Evolutionary conservation across 2,797 vertebrate species (phyloP).

Genomic region (Danio jaintianensis): DNA sequence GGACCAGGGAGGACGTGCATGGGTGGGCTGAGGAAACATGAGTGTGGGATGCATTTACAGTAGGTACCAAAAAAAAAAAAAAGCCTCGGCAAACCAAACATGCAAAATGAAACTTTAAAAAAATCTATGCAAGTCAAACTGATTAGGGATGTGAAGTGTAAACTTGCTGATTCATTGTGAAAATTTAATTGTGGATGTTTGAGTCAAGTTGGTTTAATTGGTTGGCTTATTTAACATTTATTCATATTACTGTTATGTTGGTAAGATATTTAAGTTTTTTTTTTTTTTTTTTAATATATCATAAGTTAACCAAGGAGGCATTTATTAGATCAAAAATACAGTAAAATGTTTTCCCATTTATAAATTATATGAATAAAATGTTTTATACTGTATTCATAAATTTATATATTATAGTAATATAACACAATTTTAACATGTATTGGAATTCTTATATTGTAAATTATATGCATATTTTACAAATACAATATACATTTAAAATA

Average conservation of each 20-base stretch:
- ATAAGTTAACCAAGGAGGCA: too few species aligned
- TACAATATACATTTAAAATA: not conserved
- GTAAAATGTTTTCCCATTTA: too few species aligned
- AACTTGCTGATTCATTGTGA: not conserved
- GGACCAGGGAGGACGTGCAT: constrained; percentile 73
- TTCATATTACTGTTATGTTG: not conserved
- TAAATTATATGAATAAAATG: too few species aligned
- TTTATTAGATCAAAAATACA: not conserved
- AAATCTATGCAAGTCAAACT: not conserved
- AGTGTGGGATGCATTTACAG: not conserved
- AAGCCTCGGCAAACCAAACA: not conserved
- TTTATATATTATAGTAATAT: too few species aligned
- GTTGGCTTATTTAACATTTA: not conserved
- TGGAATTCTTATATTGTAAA: too few species aligned
- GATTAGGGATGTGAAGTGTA: not conserved
- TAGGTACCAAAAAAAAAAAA: not conserved
- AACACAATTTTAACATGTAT: too few species aligned
- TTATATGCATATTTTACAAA: too few species aligned
- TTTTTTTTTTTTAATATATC: not conserved
- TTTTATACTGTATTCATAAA: too few species aligned
- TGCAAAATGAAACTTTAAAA: not conserved
- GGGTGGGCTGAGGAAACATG: constrained; percentile 71
- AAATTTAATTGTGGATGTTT: not conserved
- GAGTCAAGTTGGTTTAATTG: not conserved
- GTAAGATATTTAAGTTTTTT: not conserved